phyloP scores from a whole-genome alignment of 2,797 vertebrate species.

The Hipposideros larvatus region DNA sequence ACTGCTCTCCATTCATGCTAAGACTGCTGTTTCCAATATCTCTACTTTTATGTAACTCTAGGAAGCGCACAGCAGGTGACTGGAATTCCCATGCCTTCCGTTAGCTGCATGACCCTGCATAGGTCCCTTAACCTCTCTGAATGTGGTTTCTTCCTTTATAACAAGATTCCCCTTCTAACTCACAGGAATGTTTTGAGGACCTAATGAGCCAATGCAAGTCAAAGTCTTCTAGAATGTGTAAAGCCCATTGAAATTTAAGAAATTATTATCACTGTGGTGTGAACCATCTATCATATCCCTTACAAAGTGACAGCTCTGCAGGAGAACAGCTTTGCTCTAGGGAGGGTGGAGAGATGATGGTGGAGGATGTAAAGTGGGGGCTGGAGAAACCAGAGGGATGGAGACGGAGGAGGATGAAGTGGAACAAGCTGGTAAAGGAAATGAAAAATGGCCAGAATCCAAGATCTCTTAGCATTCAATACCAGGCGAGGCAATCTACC shows the following conservation, averaged over 20 bases:
- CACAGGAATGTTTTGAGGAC: conserved; percentile 41
- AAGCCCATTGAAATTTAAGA: conserved; percentile 28
- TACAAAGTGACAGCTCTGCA: conserved; percentile 29
- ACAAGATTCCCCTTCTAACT: not conserved
- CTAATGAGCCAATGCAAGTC: conserved; percentile 62
- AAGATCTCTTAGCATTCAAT: not conserved
- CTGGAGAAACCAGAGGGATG: not conserved
- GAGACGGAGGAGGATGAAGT: not conserved
- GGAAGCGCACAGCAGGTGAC: not conserved
- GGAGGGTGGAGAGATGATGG: not conserved
- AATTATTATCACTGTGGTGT: conserved; percentile 47
- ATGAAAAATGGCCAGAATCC: not conserved
- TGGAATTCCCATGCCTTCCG: not conserved
- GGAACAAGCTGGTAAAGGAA: not conserved
- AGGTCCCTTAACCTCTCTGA: not conserved
- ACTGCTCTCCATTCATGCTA: not conserved
- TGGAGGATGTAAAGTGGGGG: not conserved
- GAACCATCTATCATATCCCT: conserved; percentile 63
- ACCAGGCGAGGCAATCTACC: not conserved
- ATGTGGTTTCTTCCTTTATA: not conserved
- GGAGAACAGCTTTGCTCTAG: not conserved
- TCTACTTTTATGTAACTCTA: not conserved
- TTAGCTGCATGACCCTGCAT: not conserved
- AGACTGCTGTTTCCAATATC: not conserved
- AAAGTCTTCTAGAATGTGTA: conserved; percentile 44